A percentile compares a stretch with the other conserved stretches of the same genome.
phyloP scores from a whole-genome alignment of 2,113 vertebrate genomes.

The Anhinga anhinga region DNA sequence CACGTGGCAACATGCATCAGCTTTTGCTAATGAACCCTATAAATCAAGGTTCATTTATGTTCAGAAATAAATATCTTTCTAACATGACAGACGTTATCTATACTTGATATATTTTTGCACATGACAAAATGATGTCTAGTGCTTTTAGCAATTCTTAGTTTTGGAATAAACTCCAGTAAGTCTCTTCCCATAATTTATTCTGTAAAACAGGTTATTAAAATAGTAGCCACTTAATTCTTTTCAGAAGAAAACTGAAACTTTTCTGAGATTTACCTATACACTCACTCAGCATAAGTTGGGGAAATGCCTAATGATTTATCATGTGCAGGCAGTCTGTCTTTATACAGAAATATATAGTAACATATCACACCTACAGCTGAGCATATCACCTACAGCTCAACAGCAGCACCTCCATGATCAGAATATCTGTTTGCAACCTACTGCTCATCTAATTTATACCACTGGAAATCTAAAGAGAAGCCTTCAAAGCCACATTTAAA shows the following conservation, averaged over 20 bases:
- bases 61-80: not conserved
- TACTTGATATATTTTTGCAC: not conserved
- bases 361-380: not conserved
- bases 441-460: not conserved
- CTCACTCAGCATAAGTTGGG: not conserved
- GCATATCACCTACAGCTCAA: not conserved
- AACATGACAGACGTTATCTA: not conserved
- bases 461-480: not conserved
- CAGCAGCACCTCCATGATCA: not conserved
- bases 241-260: not conserved
- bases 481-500: not conserved
- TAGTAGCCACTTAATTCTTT: not conserved
- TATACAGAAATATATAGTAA: not conserved
- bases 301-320: not conserved
- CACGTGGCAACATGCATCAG: fast-evolving
- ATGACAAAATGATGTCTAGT: not conserved
- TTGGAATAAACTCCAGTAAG: not conserved
- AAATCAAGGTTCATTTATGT: not conserved
- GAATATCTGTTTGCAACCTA: not conserved
- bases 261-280: not conserved
- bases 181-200: not conserved
- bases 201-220: not conserved
- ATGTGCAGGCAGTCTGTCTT: not conserved
- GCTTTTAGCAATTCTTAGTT: not conserved
- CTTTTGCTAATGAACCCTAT: not conserved